phyloP scores from a whole-genome alignment of 2,797 vertebrate species.

The Emydoidea blandingii region DNA sequence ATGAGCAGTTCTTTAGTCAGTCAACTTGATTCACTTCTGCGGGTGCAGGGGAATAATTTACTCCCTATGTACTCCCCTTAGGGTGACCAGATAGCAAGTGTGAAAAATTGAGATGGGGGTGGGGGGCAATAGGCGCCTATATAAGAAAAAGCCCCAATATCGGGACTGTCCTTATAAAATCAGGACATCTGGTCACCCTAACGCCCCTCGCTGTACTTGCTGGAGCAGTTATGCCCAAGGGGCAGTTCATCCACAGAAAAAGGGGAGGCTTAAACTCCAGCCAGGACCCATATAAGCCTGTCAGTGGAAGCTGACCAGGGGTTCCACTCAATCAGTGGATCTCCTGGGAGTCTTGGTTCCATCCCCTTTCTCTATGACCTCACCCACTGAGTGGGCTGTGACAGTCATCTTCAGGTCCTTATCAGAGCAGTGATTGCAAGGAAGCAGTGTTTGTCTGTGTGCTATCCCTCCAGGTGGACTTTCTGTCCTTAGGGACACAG shows the following conservation, averaged over 20 bases:
- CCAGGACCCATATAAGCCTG: background rate
- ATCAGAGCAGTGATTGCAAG: background rate
- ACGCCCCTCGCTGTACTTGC: background rate
- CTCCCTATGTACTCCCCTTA: background rate
- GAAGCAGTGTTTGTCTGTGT: background rate
- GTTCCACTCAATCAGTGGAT: background rate
- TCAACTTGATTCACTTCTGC: background rate
- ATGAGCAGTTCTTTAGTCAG: background rate
- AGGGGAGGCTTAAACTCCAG: accelerated
- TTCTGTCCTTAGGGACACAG: background rate
- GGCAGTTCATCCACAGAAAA: accelerated
- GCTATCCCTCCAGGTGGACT: background rate
- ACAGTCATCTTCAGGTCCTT: background rate
- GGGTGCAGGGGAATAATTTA: background rate
- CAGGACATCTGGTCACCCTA: too few relatives aligned
- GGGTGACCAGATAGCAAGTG: too few relatives aligned
- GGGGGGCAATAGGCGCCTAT: too few relatives aligned
- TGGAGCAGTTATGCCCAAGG: background rate
- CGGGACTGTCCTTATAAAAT: too few relatives aligned
- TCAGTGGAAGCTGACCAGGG: background rate
- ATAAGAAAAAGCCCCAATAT: too few relatives aligned
- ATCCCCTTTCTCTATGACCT: accelerated
- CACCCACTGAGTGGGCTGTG: background rate
- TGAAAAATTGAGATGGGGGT: too few relatives aligned
- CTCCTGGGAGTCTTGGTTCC: background rate